These are phyloP conservation scores for Drosophila tristis DNA, from an alignment of 1,140 invertebrate species.

Conservation along the genomic window DNA sequence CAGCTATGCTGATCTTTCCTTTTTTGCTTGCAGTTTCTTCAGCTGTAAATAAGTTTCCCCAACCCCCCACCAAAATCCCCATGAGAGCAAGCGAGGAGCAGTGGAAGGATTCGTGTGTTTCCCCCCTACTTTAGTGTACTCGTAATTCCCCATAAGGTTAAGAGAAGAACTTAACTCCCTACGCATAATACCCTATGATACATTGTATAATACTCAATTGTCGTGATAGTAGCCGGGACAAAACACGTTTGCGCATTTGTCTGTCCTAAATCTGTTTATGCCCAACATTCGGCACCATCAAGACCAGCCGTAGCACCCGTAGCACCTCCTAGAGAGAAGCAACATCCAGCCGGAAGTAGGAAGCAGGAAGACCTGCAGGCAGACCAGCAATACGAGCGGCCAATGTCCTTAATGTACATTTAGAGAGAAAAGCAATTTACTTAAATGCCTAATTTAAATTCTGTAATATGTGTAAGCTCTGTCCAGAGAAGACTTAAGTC, in stretches of 20 bases:
- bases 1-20: background rate
- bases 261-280: slow-evolving; percentile 51
- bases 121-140: slow-evolving; percentile 56
- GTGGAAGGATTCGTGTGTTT: slow-evolving; percentile 5
- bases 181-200: slow-evolving; percentile 30
- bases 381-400: slow-evolving; percentile 17
- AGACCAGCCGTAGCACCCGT: slow-evolving; percentile 5
- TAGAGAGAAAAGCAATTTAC: slow-evolving; percentile 20
- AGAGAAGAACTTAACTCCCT: slow-evolving; percentile 1
- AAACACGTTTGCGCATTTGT: slow-evolving; percentile 50
- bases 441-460: slow-evolving; percentile 54
- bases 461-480: slow-evolving; percentile 65
- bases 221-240: slow-evolving; percentile 78
- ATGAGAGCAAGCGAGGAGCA: no score
- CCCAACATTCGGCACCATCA: slow-evolving; percentile 11
- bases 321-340: slow-evolving; percentile 10
- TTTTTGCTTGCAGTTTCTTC: slow-evolving; percentile 49
- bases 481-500: slow-evolving; percentile 53
- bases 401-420: slow-evolving; percentile 27
- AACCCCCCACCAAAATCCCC: slow-evolving; percentile 7
- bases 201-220: slow-evolving; percentile 79
- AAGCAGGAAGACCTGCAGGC: slow-evolving; percentile 6
- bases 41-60: slow-evolving; percentile 68
- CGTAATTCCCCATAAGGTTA: slow-evolving; percentile 39
- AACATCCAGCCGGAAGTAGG: slow-evolving; percentile 18